These are phyloP conservation scores for Pteropus alecto DNA, from an alignment of 2,113 vertebrate genomes.

Conservation along the genomic window DNA sequence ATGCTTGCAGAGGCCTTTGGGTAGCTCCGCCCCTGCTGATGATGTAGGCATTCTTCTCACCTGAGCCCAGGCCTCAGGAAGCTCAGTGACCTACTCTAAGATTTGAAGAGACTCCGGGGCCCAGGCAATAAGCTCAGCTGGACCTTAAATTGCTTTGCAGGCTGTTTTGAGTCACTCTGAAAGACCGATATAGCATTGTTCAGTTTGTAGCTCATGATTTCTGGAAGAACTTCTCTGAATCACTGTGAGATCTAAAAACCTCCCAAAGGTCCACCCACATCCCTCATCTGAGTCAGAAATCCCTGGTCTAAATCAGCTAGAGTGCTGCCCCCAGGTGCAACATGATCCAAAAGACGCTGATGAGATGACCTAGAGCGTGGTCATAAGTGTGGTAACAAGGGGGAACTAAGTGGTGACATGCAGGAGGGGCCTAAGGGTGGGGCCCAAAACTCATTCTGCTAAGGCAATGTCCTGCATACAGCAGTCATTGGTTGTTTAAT, in stretches of 20 bases:
- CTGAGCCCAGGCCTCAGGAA: no score
- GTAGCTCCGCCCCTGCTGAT: accelerated
- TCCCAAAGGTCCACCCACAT: background rate
- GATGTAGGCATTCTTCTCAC: background rate
- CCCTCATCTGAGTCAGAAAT: background rate
- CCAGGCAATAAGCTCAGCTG: background rate
- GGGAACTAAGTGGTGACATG: accelerated
- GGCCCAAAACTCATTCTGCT: background rate
- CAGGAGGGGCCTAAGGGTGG: background rate
- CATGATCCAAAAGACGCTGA: background rate
- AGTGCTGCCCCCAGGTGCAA: background rate
- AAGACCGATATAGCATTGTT: background rate
- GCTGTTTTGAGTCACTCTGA: background rate
- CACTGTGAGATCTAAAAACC: background rate
- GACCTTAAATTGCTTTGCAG: background rate
- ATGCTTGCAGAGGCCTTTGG: background rate
- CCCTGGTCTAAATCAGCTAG: background rate
- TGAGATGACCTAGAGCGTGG: background rate
- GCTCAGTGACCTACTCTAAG: background rate
- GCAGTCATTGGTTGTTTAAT: background rate
- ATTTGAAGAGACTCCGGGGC: background rate
- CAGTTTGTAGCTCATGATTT: background rate
- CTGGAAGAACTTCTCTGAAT: background rate
- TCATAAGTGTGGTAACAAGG: background rate
- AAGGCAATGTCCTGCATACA: accelerated